Evolutionary conservation across 2,113 vertebrate genomes (phyloP), one percentile per base, ranked within the genome.

Genomic region (Steatornis caripensis): DNA sequence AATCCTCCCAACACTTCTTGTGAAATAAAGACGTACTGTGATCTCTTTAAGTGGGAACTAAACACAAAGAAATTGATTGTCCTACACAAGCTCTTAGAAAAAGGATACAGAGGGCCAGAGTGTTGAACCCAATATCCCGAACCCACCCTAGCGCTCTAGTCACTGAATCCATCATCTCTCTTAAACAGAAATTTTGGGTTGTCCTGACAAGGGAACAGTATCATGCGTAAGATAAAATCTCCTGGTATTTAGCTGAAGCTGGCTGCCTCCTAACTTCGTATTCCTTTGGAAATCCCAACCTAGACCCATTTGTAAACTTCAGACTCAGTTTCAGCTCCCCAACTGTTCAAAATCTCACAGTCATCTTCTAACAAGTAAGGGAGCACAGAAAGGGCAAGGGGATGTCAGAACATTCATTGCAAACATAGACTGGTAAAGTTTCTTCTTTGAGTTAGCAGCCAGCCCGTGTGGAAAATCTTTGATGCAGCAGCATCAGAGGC

Each of bases 401-500:
- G 79, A 83, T 87, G 82, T 70, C 81, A 95, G 91, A 93, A 78
- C 46, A 76, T 49, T 72, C 72, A 92, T 46, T 84, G 82, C 95
- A 95, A 39, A 94, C 69, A 65, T 2, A 61, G 79, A 45, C 87
- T 64, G 89, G 78, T 95, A 92, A 85, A 90, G 93, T 95, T 95
- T 94, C 94, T 95, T 62, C 94, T 94, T 68, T 77, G 92, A 95
- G 89, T 95, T 94, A 93, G 82, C 97, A 96, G 95, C 93, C 95
- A 95, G 72, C 61, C 87, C 87, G 39, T 78, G 87, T 58, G 91
- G 95, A 94, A 93, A 88, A 93, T 83, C 82, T 91, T 93, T 86
- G 85, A 83, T 89, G 85, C 72, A 94, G 61, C 92, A 88, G 46
- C 68, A 74, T 72, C 80, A 85, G 86, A 94, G 76, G 71, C 3